phyloP scores from a whole-genome alignment of 2,888 invertebrate species.

The Hirtodrosophila trivittata region DNA sequence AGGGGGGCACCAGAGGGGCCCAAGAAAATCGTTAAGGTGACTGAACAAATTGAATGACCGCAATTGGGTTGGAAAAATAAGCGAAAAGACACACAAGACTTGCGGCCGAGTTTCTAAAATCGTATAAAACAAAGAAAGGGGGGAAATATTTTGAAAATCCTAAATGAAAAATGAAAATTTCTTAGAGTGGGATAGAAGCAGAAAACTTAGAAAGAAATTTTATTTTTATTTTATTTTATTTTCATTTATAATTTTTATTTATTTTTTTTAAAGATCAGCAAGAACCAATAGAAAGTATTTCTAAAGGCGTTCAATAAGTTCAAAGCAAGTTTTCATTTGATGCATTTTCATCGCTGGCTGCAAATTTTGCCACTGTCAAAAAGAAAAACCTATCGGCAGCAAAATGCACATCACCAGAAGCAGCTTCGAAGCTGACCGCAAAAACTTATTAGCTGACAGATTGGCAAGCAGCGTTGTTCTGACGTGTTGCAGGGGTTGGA shows the following conservation, averaged over 20 bases:
- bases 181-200: constrained; percentile 15
- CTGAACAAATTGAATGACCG: constrained; percentile 55
- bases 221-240: too few relatives aligned
- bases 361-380: too few relatives aligned
- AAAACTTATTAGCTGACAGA: constrained; percentile 55
- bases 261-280: too few relatives aligned
- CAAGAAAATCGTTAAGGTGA: constrained; percentile 40
- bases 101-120: constrained; percentile 8
- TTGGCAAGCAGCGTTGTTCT: constrained; percentile 4
- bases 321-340: too few relatives aligned
- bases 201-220: constrained; percentile 16
- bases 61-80: constrained; percentile 49
- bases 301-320: too few relatives aligned
- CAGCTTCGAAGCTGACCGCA: constrained; percentile 47
- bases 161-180: constrained; percentile 11
- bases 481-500: too few relatives aligned
- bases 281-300: background rate
- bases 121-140: constrained; percentile 5
- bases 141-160: too few relatives aligned
- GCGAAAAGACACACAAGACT: constrained; percentile 10
- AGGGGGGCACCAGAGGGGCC: background rate
- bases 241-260: too few relatives aligned
- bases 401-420: too few relatives aligned
- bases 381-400: too few relatives aligned
- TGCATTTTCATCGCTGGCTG: too few relatives aligned